Evolutionary conservation across 2,888 invertebrate genomes (phyloP).

Genomic region (Nineta flava): DNA sequence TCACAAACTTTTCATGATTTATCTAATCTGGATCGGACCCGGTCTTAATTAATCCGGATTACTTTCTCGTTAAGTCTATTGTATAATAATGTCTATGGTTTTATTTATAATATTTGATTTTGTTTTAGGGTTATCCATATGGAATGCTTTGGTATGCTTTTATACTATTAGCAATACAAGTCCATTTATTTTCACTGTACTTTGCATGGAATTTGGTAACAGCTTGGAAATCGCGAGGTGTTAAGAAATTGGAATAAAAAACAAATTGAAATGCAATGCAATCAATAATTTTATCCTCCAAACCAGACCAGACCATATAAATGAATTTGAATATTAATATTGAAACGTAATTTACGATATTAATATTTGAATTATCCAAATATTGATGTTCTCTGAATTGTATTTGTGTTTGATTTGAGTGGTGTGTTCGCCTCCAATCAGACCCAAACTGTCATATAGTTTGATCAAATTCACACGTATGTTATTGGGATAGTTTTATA

Average conservation of each 20-base stretch:
- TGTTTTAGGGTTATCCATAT: conserved; percentile 65
- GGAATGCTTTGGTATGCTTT: conserved; percentile 88
- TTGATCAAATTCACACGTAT: too few relatives aligned
- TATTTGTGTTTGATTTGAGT: not conserved
- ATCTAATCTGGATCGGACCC: too few relatives aligned
- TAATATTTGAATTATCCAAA: not conserved
- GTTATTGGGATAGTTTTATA: too few relatives aligned
- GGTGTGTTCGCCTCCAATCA: not conserved
- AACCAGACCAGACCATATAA: not conserved
- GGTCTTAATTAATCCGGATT: too few relatives aligned
- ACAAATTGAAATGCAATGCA: not conserved
- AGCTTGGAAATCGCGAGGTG: conserved; percentile 68
- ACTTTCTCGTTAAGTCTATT: conserved; percentile 9
- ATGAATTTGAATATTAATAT: not conserved
- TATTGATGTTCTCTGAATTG: not conserved
- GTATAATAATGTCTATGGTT: not conserved
- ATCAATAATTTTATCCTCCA: not conserved
- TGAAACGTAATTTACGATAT: not conserved
- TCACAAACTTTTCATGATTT: too few relatives aligned
- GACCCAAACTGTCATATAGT: not conserved
- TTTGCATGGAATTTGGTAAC: conserved; percentile 68
- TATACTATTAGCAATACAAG: conserved; percentile 70
- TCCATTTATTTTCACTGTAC: conserved; percentile 72
- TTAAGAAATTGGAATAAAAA: conserved; percentile 50
- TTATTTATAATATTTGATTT: not conserved